Evolutionary conservation across 2,888 invertebrate species (phyloP).

Genomic region (Cryptocephalus primarius): DNA sequence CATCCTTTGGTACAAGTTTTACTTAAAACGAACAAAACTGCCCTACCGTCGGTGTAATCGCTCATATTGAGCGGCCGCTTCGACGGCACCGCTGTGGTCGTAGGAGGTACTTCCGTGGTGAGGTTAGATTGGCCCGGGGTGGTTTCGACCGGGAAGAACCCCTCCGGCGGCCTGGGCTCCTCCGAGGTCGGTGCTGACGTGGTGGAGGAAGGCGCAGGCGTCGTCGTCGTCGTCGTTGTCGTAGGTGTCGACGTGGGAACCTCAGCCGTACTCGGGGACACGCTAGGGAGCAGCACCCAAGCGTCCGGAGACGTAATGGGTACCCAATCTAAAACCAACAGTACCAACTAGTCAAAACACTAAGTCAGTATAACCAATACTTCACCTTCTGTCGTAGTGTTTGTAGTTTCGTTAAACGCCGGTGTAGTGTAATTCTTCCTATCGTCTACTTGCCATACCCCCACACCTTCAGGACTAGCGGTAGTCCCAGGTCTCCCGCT

Average conservation of each 20-base stretch:
- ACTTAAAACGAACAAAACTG: too few species aligned
- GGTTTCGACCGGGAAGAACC: conserved; percentile 1
- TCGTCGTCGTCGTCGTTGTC: conserved; percentile 19
- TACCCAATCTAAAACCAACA: conserved; percentile 43
- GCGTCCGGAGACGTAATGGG: conserved; percentile 55
- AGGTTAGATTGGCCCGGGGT: not conserved
- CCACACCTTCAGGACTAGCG: conserved; percentile 31
- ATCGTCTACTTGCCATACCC: conserved; percentile 42
- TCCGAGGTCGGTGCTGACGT: conserved; percentile 6
- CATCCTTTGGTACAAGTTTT: too few species aligned
- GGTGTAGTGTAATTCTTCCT: conserved; percentile 22
- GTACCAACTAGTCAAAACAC: too few species aligned
- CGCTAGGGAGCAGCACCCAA: conserved; percentile 48
- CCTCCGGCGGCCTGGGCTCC: conserved; percentile 1
- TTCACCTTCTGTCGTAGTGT: conserved; percentile 10
- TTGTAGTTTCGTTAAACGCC: not conserved
- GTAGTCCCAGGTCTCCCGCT: conserved; percentile 20
- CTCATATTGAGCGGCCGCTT: conserved; percentile 29
- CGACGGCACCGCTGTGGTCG: not conserved
- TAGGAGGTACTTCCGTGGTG: not conserved
- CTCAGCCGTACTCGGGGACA: conserved; percentile 15
- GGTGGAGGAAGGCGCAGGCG: conserved; percentile 1
- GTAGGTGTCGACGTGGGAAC: conserved; percentile 18
- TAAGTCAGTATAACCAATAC: too few species aligned
- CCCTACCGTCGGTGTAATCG: conserved; percentile 35